A percentile compares a stretch with the other conserved stretches of the same genome.
phyloP scores from a whole-genome alignment of 2,113 vertebrate genomes.

The Protomyctophum bolini region DNA sequence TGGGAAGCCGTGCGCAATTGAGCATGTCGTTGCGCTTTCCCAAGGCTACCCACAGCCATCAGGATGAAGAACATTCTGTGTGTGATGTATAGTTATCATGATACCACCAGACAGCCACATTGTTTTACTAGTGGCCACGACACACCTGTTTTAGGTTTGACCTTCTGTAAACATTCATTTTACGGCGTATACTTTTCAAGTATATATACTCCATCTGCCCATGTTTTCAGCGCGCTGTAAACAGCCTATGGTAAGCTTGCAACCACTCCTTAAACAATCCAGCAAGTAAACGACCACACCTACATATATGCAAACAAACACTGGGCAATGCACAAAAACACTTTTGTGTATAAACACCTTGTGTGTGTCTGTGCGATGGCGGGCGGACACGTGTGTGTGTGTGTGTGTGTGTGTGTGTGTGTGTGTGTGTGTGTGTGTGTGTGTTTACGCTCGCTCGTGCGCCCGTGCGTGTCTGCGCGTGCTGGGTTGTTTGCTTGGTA shows the following conservation, averaged over 20 bases:
- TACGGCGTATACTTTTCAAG: too few relatives aligned
- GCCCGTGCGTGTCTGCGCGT: conserved; percentile 30
- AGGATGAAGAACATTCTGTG: too few relatives aligned
- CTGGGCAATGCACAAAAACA: background rate
- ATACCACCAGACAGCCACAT: conserved; percentile 11
- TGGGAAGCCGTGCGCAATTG: too few relatives aligned
- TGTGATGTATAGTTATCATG: too few relatives aligned
- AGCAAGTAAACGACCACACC: too few relatives aligned
- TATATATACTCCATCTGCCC: too few relatives aligned
- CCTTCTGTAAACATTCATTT: background rate
- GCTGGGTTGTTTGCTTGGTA: conserved; percentile 43
- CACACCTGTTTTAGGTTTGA: background rate
- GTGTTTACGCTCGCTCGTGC: conserved; percentile 13
- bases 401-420: conserved; percentile 10
- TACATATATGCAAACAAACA: background rate
- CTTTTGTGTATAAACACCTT: too few relatives aligned
- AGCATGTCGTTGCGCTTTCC: too few relatives aligned
- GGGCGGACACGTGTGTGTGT: background rate
- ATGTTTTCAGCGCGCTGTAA: too few relatives aligned
- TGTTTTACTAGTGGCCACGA: background rate
- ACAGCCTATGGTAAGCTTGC: too few relatives aligned
- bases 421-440: conserved; percentile 18
- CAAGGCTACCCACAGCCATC: too few relatives aligned
- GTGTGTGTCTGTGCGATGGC: background rate
- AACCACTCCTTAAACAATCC: too few relatives aligned